phyloP scores from a whole-genome alignment of 2,797 vertebrate species.

The Liasis olivaceus region DNA sequence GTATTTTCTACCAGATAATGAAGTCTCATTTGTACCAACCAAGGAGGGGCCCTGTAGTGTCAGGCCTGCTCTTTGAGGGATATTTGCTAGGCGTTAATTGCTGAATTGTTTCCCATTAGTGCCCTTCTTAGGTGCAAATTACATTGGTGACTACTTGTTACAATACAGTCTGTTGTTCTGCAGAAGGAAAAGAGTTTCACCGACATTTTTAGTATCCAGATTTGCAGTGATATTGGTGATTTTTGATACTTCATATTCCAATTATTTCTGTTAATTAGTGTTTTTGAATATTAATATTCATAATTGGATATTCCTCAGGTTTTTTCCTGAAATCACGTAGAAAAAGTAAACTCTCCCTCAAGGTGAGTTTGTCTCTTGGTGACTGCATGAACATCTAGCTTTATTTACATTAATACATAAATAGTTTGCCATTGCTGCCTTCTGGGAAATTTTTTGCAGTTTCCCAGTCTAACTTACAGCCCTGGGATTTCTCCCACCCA shows the following conservation, averaged over 20 bases:
- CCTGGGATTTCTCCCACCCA: background rate
- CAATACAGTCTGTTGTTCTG: background rate
- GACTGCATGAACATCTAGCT: background rate
- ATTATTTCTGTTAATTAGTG: background rate
- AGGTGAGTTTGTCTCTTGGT: background rate
- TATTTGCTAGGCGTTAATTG: conserved; percentile 53
- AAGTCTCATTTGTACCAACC: conserved; percentile 23
- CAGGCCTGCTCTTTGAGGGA: conserved; percentile 12
- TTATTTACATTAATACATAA: background rate
- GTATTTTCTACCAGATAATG: conserved; percentile 24
- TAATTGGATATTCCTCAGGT: background rate
- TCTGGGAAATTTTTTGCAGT: no score
- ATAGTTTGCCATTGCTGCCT: background rate
- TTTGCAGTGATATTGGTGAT: conserved; percentile 34
- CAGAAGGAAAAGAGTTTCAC: background rate
- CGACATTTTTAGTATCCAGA: conserved; percentile 22
- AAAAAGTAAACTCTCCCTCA: background rate
- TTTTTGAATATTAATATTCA: conserved; percentile 19
- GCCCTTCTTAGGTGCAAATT: conserved; percentile 52
- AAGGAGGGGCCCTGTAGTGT: conserved; percentile 37
- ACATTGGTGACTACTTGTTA: background rate
- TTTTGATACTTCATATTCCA: conserved; percentile 30
- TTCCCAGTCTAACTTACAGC: background rate
- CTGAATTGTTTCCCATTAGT: conserved; percentile 30
- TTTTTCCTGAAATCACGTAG: conserved; percentile 12